Evolutionary conservation across 1,140 invertebrate species (phyloP), one percentile per base, ranked within the genome.

Genomic region (Lucilia cuprina): DNA sequence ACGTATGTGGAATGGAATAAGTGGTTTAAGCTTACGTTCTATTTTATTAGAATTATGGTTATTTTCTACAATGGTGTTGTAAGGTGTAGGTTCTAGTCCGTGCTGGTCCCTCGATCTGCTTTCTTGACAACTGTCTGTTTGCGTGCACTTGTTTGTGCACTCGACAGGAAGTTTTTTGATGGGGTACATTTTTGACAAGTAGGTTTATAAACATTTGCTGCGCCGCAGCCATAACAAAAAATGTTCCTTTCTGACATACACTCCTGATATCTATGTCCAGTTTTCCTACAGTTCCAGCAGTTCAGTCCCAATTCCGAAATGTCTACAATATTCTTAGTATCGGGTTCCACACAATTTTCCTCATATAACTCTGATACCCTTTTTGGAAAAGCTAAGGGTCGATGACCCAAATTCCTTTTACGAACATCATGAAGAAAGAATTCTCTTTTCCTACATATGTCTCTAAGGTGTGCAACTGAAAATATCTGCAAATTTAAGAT

Each of bases 171-270:
- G 50, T 60, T 60, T 60, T 60, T 60, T 60, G 50, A n/a, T 12
- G 17, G 17, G 13, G 35, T 25, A 25, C 74, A 75, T 30, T 34
- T 75, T 0, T 9, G 4, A 34, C 74, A 75, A 12, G 25, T 75
- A 2, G 74, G 74, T 35, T 75, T 75, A 25, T 34, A 75, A 17
- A 34, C 30, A 14, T 75, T 75, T 30, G 30, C 9, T 30, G 74
- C 74, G 17, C 74, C 74, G 34, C 74, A 75, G 5, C 74, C 30
- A 35, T 75, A 75, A 75, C 74, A 75, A 75, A 75, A 75, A 2
- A 75, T 34, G 13, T 30, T 75, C 13, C 74, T 13, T 14, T 75
- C 74, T 0, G 25, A 14, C 30, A 75, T 30, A 34, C 74, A 75
- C 4, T 75, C 74, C 17, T 75, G 25, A 14, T 75, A 75, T 10